A percentile compares a stretch with the other conserved stretches of the same genome.
Conservation (phyloP, 2,797 vertebrate genomes). For the Dallia pectoralis region DNA sequence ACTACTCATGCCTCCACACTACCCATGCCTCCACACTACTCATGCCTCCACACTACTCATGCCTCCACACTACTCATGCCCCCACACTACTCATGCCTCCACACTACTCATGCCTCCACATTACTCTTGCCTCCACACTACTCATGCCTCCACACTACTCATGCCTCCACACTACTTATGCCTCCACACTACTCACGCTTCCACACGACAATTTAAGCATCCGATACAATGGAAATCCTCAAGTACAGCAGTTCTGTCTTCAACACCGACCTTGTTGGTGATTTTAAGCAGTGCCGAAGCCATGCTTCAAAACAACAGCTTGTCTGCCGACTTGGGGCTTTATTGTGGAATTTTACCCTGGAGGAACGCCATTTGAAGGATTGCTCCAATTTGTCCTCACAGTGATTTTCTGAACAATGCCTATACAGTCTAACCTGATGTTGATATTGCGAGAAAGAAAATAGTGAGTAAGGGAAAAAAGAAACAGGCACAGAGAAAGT, state of each 20-base stretch:
- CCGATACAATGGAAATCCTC: conserved; percentile 34
- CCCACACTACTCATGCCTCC: too few species aligned
- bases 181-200: too few species aligned
- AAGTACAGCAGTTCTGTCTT: conserved; percentile 42
- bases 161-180: too few species aligned
- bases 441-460: neutral
- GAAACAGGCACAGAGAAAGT: neutral
- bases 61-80: too few species aligned
- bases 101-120: too few species aligned
- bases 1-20: too few species aligned
- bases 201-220: neutral
- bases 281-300: conserved; percentile 45
- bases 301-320: conserved; percentile 43
- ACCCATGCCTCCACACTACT: too few species aligned
- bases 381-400: conserved; percentile 24
- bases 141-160: too few species aligned
- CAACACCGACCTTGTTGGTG: conserved; percentile 48
- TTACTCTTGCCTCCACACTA: too few species aligned
- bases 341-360: conserved; percentile 32
- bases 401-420: conserved; percentile 17
- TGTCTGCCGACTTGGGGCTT: conserved; percentile 24
- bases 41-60: too few species aligned
- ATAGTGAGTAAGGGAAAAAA: neutral
- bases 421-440: conserved; percentile 11
- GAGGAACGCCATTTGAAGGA: conserved; percentile 24